Evolutionary conservation across 2,888 invertebrate genomes (phyloP), one percentile per base, ranked within the genome.

Genomic region (Cephalotes varians): DNA sequence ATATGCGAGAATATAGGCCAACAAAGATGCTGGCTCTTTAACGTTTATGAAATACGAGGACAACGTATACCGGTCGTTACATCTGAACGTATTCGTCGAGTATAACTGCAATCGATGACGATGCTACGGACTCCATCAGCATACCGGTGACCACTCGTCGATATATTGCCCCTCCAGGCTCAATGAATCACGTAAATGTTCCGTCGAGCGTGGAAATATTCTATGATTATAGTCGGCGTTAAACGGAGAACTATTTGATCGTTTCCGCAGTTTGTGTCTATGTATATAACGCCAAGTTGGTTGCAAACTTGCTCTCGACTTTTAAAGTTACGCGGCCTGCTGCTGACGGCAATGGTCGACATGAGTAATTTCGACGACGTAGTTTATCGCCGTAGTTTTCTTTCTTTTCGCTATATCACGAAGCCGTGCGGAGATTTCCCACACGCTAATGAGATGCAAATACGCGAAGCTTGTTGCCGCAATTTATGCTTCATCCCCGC

Each of bases 161-260:
- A 54, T 84, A 64, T 74, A 80, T 80, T 34, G 37, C 80, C 60
- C 49, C 67, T 64, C 58, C 76, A 54, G 82, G 49, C 77, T 40
- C 85, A 49, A 82, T 86, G 88, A 88, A 88, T 87, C 87, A 85
- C 87, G 85, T 83, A 72, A 88, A 88, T 73, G 74, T 81, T 82
- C 74, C 51, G 71, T 25, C 54, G 77, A 82, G 69, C 84, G 86
- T 83, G 64, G 73, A 77, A 84, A 82, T 84, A 74, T 81, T 44
- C 49, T 21, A 49, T 74, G 82, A 60, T 73, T 79, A 69, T 25
- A 56, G 54, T 34, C 56, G 67, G 12, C 34, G 25, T 69, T 69
- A 67, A 77, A 18, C 44, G 67, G 40, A 44, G 15, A 67, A 69
- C 69, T 56, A 58, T 69, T 69, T 25, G 77, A 77, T 77, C 67